Base-by-base conservation (phyloP, 2,113 vertebrate species). In the Hirundichthys speculiger region DNA sequence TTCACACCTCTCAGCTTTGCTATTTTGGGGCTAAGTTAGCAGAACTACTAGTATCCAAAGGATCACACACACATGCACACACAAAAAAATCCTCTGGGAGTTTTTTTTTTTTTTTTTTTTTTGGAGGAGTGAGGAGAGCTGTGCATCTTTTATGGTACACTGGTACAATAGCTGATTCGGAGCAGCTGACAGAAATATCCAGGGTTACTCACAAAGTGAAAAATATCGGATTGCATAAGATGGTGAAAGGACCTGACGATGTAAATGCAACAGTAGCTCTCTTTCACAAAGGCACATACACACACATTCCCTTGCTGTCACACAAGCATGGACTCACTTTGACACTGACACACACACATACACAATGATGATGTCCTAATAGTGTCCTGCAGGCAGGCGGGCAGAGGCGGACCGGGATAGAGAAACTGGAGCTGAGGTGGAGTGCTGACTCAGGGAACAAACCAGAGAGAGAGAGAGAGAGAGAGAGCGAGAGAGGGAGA, bases 181-280 rank as follows among this genome's bases (percentile, higher is more conserved):
- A 82, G 56, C 57, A 75, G 79, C 78, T 42, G 80, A 92, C 86
- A 79, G 70, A 89, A 91, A 91, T 90, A 90, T 79, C 88, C 86
- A 73, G 83, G 88, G 86, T 89, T 90, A 85, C 86, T 82, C 74
- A 52, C 87, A 92, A 91, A 91, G 90, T 90, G 85, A 88, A 92
- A 91, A 90, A 91, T 91, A 91, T 93, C 90, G 18, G 75, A 89
- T 92, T 91, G 89, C 91, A 87, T 78, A 87, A 88, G 90, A 90
- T 75, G 72, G 63, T 76, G 79, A 84, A 79, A 80, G 82, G 88
- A 88, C 79, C 87, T 82, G 77, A 87, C 77, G 80, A 80, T 53
- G 76, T 80, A 86, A 86, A 88, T 86, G 85, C 88, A 87, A 85
- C 84, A 84, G 83, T 85, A 86, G 83, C 83, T 83, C 65, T 76